Evolutionary conservation across 2,113 vertebrate genomes (phyloP), one percentile per base, ranked within the genome.

Genomic region (Sinocyclocheilus rhinocerous): DNA sequence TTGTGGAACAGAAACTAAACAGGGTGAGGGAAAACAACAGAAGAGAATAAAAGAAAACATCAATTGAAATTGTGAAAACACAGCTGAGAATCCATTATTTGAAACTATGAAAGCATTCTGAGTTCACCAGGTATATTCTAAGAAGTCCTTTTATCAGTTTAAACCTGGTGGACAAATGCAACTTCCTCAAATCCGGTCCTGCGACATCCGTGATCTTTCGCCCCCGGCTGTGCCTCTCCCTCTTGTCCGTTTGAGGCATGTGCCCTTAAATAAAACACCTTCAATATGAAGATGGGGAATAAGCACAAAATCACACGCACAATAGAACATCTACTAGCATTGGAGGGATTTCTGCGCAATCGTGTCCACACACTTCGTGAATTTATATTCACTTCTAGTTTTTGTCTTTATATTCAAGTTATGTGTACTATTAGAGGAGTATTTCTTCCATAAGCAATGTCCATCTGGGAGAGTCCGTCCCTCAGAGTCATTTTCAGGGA

Each of bases 221-320:
- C 86, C 50, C 77, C 80, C 88, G 87, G 90, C 87, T 81, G 33
- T 72, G 84, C 86, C 88, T 90, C 76, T 86, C 81, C 57, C 65
- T 81, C 86, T 86, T 87, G 88, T 85, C 86, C 75, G 85, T 92
- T 89, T 90, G 85, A 85, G 90, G 89, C 90, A 91, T 89, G 91
- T 94, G 92, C 90, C 91, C 89, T 96, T 94, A 93, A 92, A 95
- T 97, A 97, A 96, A 94, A 92, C 95, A 96, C 96, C 98, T 99
- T 99, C 98, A 99, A 99, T 99, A 98, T 99, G 98, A 99, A 99
- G 98, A 97, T 95, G 95, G 91, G 90, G 93, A 87, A 93, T 90
- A 91, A 92, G 94, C 94, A 93, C 92, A 92, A 92, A 90, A 84
- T 92, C 81, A 76, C 92, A 92, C 91, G 92, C 87, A 89, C 69